Conservation (phyloP, 1,140 invertebrate species). For the Propsilocerus akamusi region DNA sequence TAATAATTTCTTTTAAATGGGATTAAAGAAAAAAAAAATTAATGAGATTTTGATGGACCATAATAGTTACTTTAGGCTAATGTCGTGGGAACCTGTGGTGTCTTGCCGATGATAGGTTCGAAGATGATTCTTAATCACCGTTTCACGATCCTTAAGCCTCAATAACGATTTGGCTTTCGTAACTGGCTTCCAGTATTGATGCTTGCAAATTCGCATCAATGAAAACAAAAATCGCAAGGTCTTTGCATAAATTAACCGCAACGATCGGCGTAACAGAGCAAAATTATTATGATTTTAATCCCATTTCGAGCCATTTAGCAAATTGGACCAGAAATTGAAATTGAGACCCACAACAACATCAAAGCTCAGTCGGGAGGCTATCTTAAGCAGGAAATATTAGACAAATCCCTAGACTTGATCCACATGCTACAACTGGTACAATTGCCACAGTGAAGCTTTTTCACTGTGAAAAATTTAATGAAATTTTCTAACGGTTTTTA, state of each 20-base stretch:
- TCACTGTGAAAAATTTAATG: too few relatives aligned
- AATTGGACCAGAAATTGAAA: too few relatives aligned
- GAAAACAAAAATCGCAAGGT: not conserved
- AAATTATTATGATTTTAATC: not conserved
- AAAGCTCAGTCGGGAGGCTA: not conserved
- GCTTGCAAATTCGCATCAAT: not conserved
- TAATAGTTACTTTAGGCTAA: too few relatives aligned
- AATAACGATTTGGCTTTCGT: not conserved
- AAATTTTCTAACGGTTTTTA: too few relatives aligned
- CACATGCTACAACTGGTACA: too few relatives aligned
- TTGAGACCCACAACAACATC: not conserved
- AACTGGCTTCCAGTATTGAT: not conserved
- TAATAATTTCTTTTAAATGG: too few relatives aligned
- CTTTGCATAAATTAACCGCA: conserved; percentile 1
- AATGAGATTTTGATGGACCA: too few relatives aligned
- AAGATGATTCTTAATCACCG: not conserved
- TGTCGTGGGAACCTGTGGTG: too few relatives aligned
- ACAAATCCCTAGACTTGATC: not conserved
- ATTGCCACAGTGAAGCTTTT: too few relatives aligned
- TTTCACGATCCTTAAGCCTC: not conserved
- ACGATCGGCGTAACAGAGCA: too few relatives aligned
- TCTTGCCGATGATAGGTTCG: too few relatives aligned
- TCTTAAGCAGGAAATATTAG: not conserved
- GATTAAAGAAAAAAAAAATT: too few relatives aligned
- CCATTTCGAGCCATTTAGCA: not conserved